Evolutionary conservation across 2,888 invertebrate genomes (phyloP), one percentile per base, ranked within the genome.

Genomic region (Mimumesa dahlbomi): DNA sequence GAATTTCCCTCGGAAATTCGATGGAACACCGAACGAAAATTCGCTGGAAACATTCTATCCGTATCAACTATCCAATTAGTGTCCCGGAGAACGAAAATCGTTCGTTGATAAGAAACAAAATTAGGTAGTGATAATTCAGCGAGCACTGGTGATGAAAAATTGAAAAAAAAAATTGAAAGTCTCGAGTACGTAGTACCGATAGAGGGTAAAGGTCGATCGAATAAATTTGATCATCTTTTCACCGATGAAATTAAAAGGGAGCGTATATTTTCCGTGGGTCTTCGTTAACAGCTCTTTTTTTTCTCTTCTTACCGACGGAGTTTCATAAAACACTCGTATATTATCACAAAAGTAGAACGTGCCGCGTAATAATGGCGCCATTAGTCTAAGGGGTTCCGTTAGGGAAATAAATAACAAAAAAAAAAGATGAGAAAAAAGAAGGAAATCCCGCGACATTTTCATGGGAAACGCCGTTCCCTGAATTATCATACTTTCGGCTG

Each of bases 401-500:
- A 67, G 42, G 63, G 54, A 54, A 50, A 63, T 56, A 63, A 63
- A 52, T n/a, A n/a, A n/a, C n/a, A n/a, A n/a, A n/a, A n/a, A n/a
- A n/a, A n/a, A n/a, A n/a, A n/a, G n/a, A n/a, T n/a, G n/a, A n/a
- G n/a, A n/a, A n/a, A n/a, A n/a, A n/a, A n/a, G n/a, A n/a, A n/a
- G n/a, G n/a, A 66, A 56, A 62, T 40, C 19, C 29, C 25, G 3
- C 52, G 34, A 58, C 46, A 59, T 48, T 54, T 59, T 59, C 43
- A 14, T 11, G 43, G 34, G 53, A 58, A 29, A 40, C 13, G 7
- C 11, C 38, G 16, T n/a, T 14, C 38, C 19, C 14, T 18, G 7
- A 59, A 64, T 64, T 63, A 70, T 40, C 64, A 65, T 58, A 68
- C 42, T 58, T 57, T 66, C 42, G 57, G 34, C 34, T n/a, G 46